Evolutionary conservation across 2,888 invertebrate genomes (phyloP), one percentile per base, ranked within the genome.

Genomic region (Carabus problematicus): DNA sequence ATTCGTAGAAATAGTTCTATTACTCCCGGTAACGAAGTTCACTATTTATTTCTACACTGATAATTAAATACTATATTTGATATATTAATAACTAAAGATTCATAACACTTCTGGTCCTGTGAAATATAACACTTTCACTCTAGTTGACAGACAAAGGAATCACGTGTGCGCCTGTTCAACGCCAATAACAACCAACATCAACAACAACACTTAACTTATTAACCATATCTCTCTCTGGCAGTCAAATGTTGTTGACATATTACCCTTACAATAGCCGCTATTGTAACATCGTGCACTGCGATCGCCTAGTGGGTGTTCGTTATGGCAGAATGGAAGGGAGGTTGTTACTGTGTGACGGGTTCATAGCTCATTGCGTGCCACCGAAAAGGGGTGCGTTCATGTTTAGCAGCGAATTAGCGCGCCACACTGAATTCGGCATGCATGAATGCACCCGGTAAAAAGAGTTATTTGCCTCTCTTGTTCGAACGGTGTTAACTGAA

Each of bases 221-320:
- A 62, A 43, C 62, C 69, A 69, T 69, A 68, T 68, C 68, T 67
- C 41, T 54, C n/a, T 12, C 14, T 40, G 19, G 59, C 59, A 59
- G 68, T 61, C 54, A 68, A 61, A 19, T 62, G 55, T 69, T 69
- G 69, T 69, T 69, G 69, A 69, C 62, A 69, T 69, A 69, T 69
- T 62, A 62, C 45, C 62, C 62, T 67, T 52, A 67, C 67, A 69
- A 69, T 62, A 14, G 61, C 45, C 40, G 40, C 49, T 55, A 62
- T 69, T 69, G 69, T 64, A n/a, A 19, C 19, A 16, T 14, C 52
- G 16, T 14, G 61, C 54, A 7, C 40, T 39, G 9, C 9, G 43
- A 16, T 19, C 66, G 56, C 54, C 49, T 52, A 67, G 67, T 67
- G 67, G 67, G 67, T 67, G 67, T 42, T 42, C 14, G 18, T 42